These are phyloP conservation scores for Rhineura floridana DNA, from an alignment of 2,113 vertebrate genomes.

Conservation along the genomic window DNA sequence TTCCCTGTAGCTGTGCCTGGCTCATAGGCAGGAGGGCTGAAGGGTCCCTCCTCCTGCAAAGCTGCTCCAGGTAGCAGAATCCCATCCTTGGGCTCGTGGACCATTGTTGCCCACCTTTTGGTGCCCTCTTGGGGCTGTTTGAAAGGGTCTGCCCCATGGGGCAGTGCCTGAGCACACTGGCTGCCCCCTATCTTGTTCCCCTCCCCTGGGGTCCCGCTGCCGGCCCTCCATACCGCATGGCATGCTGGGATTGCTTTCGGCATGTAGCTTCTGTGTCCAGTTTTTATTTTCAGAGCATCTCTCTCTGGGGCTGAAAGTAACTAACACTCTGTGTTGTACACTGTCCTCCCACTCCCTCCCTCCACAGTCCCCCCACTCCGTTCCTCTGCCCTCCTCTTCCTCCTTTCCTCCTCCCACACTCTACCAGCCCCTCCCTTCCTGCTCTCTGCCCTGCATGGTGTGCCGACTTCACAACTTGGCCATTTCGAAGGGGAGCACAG, in stretches of 20 bases:
- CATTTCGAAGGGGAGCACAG: slow-evolving; percentile 50
- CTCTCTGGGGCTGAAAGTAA: slow-evolving; percentile 61
- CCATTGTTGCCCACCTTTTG: background rate
- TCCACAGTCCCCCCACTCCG: background rate
- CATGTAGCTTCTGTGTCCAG: slow-evolving; percentile 27
- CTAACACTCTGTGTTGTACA: slow-evolving; percentile 71
- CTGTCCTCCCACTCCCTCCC: slow-evolving; percentile 25
- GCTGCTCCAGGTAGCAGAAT: no score
- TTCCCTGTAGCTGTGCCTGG: background rate
- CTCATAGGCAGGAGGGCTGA: background rate
- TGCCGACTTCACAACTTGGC: slow-evolving; percentile 18
- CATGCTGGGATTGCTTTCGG: slow-evolving; percentile 49
- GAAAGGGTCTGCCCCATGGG: background rate
- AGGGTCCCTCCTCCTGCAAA: background rate
- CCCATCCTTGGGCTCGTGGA: background rate
- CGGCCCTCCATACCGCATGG: slow-evolving; percentile 61
- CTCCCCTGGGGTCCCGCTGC: slow-evolving; percentile 28
- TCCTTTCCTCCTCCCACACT: background rate
- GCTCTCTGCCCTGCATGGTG: slow-evolving; percentile 57
- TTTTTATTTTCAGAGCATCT: slow-evolving; percentile 31
- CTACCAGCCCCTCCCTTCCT: background rate
- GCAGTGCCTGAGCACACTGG: background rate
- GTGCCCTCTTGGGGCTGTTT: background rate
- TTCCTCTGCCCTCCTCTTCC: slow-evolving; percentile 16
- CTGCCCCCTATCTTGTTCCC: slow-evolving; percentile 35